phyloP scores from a whole-genome alignment of 2,888 invertebrate species.

The Phyllotreta striolata region DNA sequence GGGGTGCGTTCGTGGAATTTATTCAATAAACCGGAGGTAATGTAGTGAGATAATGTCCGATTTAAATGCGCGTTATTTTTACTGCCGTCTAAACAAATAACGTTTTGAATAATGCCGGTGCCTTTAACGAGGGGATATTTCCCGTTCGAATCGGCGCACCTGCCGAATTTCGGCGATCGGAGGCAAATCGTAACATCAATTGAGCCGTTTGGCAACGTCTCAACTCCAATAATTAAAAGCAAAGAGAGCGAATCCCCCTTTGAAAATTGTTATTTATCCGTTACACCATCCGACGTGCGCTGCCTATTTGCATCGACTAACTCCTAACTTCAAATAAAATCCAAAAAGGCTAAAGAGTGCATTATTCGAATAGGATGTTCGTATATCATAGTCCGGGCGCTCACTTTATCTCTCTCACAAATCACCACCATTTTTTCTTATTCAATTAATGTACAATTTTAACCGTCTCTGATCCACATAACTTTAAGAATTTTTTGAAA shows the following conservation, averaged over 20 bases:
- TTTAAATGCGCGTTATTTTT: slow-evolving; percentile 3
- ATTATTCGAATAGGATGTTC: background rate
- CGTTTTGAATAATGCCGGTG: too few relatives aligned
- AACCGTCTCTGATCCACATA: too few relatives aligned
- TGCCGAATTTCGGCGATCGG: background rate
- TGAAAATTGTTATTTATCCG: slow-evolving; percentile 30
- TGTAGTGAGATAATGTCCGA: slow-evolving; percentile 31
- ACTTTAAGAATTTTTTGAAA: too few relatives aligned
- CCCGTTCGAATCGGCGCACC: background rate
- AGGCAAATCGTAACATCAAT: slow-evolving; percentile 7
- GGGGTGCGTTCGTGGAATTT: slow-evolving; percentile 44
- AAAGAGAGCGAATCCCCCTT: slow-evolving; percentile 29
- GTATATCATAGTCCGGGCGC: slow-evolving; percentile 10
- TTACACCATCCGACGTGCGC: slow-evolving; percentile 15
- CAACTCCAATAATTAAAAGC: slow-evolving; percentile 28
- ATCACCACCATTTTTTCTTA: too few relatives aligned
- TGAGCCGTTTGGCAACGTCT: slow-evolving; percentile 23
- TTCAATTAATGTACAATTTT: too few relatives aligned
- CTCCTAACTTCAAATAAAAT: slow-evolving; percentile 21
- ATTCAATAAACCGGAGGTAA: slow-evolving; percentile 45
- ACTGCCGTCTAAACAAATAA: too few relatives aligned
- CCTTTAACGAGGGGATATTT: background rate
- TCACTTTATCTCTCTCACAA: background rate
- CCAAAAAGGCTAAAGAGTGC: background rate
- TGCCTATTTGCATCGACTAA: slow-evolving; percentile 18